phyloP scores from a whole-genome alignment of 2,797 vertebrate species.

The Oreochromis grahami region DNA sequence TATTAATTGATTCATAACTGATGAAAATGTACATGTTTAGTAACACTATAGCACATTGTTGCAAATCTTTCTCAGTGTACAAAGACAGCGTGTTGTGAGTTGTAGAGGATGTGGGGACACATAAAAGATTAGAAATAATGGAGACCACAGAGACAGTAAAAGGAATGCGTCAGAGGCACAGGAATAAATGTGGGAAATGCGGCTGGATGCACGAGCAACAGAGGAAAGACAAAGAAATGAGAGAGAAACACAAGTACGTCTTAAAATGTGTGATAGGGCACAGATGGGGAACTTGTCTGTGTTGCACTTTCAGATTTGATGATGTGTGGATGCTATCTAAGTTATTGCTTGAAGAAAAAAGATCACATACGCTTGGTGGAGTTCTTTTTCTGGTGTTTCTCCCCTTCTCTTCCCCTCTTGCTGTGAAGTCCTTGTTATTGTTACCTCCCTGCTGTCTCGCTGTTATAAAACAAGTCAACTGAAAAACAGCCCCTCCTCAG shows the following conservation, averaged over 20 bases:
- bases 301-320: slow-evolving; percentile 62
- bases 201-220: background rate
- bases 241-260: slow-evolving; percentile 16
- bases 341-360: slow-evolving; percentile 60
- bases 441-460: slow-evolving; percentile 53
- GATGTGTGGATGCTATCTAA: slow-evolving; percentile 56
- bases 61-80: background rate
- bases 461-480: slow-evolving; percentile 59
- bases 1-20: background rate
- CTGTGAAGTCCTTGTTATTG: slow-evolving; percentile 60
- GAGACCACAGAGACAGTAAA: background rate
- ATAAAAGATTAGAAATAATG: background rate
- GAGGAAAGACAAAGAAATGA: background rate
- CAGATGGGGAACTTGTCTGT: slow-evolving; percentile 65
- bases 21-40: background rate
- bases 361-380: slow-evolving; percentile 47
- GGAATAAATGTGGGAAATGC: slow-evolving; percentile 29
- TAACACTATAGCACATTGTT: background rate
- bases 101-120: background rate
- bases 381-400: slow-evolving; percentile 12
- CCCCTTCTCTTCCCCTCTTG: slow-evolving; percentile 13
- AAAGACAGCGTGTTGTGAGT: background rate
- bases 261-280: slow-evolving; percentile 32
- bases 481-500: slow-evolving; percentile 44
- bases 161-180: background rate